Evolutionary conservation across 1,140 invertebrate genomes (phyloP).

Genomic region (Cephus cinctus): DNA sequence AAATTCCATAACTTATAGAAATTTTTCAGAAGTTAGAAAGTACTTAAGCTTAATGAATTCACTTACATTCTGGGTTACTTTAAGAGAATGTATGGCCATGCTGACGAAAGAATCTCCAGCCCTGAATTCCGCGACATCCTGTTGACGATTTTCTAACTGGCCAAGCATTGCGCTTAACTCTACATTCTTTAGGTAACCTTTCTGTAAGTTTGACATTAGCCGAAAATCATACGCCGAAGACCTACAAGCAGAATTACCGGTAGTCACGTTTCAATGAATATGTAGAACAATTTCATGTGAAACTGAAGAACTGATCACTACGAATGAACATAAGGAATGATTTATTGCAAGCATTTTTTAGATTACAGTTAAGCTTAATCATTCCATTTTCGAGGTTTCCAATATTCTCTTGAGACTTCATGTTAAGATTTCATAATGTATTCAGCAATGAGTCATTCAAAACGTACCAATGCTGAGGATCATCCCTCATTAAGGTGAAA

Average conservation of each 20-base stretch:
- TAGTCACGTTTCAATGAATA: background rate
- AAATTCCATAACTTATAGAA: background rate
- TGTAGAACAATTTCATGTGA: too few species aligned
- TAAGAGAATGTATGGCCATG: conserved; percentile 63
- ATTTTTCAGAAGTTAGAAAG: background rate
- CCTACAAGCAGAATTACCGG: conserved; percentile 20
- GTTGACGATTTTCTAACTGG: conserved; percentile 65
- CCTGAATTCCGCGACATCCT: conserved; percentile 63
- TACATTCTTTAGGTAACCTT: conserved; percentile 50
- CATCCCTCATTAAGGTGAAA: conserved; percentile 76
- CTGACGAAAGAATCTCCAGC: conserved; percentile 62
- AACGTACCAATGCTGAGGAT: conserved; percentile 70
- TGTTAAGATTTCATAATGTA: background rate
- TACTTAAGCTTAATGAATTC: conserved; percentile 11
- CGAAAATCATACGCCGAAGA: conserved; percentile 48
- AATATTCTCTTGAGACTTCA: too few species aligned
- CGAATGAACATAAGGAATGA: too few species aligned
- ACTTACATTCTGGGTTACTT: conserved; percentile 64
- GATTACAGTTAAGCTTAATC: too few species aligned
- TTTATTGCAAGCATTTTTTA: too few species aligned
- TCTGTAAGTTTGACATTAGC: conserved; percentile 36
- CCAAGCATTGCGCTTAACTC: conserved; percentile 65
- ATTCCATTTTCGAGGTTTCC: too few species aligned
- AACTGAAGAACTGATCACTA: too few species aligned
- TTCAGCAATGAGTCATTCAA: background rate